Percentiles rank a stretch among this genome's conserved stretches.
These are phyloP conservation scores for Habrosyne pyritoides DNA, from an alignment of 2,888 invertebrate genomes.

Conservation along the genomic window DNA sequence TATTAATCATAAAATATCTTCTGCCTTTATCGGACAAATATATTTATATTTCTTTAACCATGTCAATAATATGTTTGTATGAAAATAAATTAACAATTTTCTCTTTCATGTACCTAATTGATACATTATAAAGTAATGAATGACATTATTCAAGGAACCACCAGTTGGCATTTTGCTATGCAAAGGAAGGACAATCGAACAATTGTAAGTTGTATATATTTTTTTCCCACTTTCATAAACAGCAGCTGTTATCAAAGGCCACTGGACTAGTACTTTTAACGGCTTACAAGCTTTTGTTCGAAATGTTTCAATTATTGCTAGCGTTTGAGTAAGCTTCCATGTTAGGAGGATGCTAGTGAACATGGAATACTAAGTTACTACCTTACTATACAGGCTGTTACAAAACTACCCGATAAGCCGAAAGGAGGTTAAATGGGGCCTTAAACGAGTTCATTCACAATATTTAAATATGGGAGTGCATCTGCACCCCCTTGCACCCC, in stretches of 20 bases:
- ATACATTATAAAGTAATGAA: conserved; percentile 15
- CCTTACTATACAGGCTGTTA: not conserved
- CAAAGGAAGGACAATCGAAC: conserved; percentile 51
- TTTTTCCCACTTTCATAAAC: conserved; percentile 59
- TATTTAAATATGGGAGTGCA: too few species aligned
- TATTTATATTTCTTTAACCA: too few species aligned
- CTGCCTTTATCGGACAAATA: too few species aligned
- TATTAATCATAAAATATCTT: too few species aligned
- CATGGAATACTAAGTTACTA: conserved; percentile 15
- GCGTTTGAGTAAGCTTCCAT: conserved; percentile 33
- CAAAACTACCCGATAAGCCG: too few species aligned
- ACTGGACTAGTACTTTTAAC: conserved; percentile 57
- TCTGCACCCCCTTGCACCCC: too few species aligned
- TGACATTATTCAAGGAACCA: conserved; percentile 43
- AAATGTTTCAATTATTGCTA: conserved; percentile 66
- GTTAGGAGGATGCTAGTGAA: conserved; percentile 29
- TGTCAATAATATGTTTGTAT: conserved; percentile 9
- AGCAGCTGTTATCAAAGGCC: conserved; percentile 73
- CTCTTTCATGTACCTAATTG: not conserved
- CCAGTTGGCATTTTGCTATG: conserved; percentile 48
- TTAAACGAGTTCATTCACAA: too few species aligned
- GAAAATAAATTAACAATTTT: not conserved
- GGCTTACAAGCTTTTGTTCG: conserved; percentile 46
- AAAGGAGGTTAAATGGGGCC: too few species aligned
- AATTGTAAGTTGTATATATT: conserved; percentile 30